Conservation (phyloP, 2,888 invertebrate genomes). For the Tricholauxania praeusta region DNA sequence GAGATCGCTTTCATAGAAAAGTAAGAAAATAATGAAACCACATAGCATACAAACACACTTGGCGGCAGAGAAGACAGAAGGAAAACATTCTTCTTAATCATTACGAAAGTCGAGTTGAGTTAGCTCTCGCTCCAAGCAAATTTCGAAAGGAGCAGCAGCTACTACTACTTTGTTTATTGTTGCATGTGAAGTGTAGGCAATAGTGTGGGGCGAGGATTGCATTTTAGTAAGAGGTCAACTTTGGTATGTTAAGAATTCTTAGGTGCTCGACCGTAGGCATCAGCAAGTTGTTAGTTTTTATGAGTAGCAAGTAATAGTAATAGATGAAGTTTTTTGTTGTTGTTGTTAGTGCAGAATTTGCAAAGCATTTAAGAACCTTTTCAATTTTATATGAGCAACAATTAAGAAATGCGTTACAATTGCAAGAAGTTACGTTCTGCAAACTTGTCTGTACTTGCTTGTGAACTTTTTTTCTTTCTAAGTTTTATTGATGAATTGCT, state of each 20-base stretch:
- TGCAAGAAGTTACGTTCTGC: neutral
- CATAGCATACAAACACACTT: conserved; percentile 9
- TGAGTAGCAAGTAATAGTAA: no score
- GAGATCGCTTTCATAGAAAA: conserved; percentile 9
- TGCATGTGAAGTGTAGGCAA: no score
- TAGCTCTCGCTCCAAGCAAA: neutral
- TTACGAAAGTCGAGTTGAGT: neutral
- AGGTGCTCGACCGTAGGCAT: conserved; percentile 31
- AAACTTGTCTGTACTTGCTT: neutral
- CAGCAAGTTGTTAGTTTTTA: conserved; percentile 30
- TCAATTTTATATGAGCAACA: conserved; percentile 42
- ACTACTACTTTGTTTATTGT: neutral
- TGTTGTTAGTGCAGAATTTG: conserved; percentile 35
- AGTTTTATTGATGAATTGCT: no score
- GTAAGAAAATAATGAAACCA: neutral
- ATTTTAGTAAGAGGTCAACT: conserved; percentile 5
- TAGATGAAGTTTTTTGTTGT: neutral
- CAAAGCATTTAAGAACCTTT: conserved; percentile 38
- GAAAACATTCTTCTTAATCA: conserved; percentile 1
- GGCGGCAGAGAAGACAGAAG: no score
- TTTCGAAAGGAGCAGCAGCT: neutral
- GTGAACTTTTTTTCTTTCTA: neutral
- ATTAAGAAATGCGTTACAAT: conserved; percentile 25
- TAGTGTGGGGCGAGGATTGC: neutral
- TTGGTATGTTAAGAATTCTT: conserved; percentile 8